Evolutionary conservation across 2,888 invertebrate genomes (phyloP).

Genomic region (Eulithis prunata): DNA sequence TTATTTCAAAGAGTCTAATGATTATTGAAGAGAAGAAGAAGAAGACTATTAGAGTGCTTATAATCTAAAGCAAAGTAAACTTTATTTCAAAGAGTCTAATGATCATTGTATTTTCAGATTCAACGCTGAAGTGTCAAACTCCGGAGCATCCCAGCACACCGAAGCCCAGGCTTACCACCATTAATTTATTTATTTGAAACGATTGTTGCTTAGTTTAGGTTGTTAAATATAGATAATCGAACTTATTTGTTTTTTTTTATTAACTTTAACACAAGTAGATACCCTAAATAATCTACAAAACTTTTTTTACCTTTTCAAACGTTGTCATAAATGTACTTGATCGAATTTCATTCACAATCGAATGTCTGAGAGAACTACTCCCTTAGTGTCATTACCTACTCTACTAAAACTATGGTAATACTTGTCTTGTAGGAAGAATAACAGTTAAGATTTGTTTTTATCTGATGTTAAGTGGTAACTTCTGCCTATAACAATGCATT

Average conservation of each 20-base stretch:
- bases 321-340: too few relatives aligned
- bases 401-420: neutral
- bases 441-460: too few relatives aligned
- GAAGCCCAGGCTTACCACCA: slow-evolving; percentile 49
- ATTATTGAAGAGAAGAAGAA: too few relatives aligned
- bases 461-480: too few relatives aligned
- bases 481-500: too few relatives aligned
- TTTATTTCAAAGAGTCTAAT: neutral
- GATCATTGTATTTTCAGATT: slow-evolving; percentile 61
- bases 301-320: too few relatives aligned
- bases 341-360: too few relatives aligned
- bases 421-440: neutral
- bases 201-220: slow-evolving; percentile 38
- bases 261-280: too few relatives aligned
- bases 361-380: too few relatives aligned
- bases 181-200: slow-evolving; percentile 33
- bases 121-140: slow-evolving; percentile 78
- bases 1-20: neutral
- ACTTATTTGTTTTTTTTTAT: slow-evolving; percentile 2
- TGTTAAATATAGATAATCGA: slow-evolving; percentile 42
- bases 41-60: too few relatives aligned
- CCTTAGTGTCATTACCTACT: too few relatives aligned
- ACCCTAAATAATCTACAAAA: too few relatives aligned
- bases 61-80: neutral
- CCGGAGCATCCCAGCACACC: slow-evolving; percentile 64